Conservation (phyloP, 2,113 vertebrate genomes). For the Larimichthys polyactis region DNA sequence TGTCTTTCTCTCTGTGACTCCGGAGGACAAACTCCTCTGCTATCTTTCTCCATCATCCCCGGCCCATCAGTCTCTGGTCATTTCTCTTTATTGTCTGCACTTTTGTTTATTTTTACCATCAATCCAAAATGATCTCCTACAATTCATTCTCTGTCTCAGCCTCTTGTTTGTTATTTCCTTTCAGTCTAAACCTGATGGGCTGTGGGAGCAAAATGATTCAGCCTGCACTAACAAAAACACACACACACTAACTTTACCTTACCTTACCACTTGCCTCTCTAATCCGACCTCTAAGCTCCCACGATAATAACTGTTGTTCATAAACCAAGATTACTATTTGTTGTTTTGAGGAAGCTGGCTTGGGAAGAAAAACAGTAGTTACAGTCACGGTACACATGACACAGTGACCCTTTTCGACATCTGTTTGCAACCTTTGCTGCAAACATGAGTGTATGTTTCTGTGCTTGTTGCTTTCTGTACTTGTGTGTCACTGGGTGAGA, state of each 20-base stretch:
- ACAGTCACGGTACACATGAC: conserved; percentile 26
- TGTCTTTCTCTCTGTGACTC: neutral
- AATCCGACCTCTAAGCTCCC: conserved; percentile 45
- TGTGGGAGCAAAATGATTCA: conserved; percentile 28
- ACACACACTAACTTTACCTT: conserved; percentile 15
- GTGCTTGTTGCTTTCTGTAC: neutral
- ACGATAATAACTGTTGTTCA: conserved; percentile 71
- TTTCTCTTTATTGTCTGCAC: conserved; percentile 22
- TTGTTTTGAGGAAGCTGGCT: conserved; percentile 22
- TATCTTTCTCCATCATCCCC: conserved; percentile 12
- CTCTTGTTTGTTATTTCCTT: conserved; percentile 13
- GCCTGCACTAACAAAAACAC: neutral
- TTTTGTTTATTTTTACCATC: conserved; percentile 10
- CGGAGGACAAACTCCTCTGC: neutral
- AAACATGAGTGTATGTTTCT: neutral
- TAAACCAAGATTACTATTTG: conserved; percentile 62
- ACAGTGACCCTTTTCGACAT: conserved; percentile 24
- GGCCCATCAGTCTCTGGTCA: neutral
- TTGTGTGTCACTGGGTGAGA: conserved; percentile 33
- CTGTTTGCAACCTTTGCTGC: conserved; percentile 43
- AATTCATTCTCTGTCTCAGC: conserved; percentile 14
- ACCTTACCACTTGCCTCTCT: conserved; percentile 22
- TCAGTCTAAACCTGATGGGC: neutral
- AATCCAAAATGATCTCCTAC: conserved; percentile 3
- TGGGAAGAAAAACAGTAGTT: conserved; percentile 63